Evolutionary conservation across 1,140 invertebrate genomes (phyloP).

Genomic region (Pararge aegeria): DNA sequence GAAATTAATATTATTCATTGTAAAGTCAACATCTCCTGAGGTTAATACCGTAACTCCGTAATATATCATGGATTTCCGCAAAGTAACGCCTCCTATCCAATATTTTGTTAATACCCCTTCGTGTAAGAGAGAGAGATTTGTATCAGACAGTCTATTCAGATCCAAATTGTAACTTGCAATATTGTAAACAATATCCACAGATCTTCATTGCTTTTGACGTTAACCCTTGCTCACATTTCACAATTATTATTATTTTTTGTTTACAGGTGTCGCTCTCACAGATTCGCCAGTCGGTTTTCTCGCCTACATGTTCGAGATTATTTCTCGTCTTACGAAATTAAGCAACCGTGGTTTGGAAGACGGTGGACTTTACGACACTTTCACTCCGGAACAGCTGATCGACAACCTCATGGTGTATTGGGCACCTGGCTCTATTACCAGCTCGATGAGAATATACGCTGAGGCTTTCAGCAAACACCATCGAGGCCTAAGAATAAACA

Average conservation of each 20-base stretch:
- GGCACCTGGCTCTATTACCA: constrained; percentile 87
- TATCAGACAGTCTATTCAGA: too few species aligned
- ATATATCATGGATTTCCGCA: too few species aligned
- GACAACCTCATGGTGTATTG: constrained; percentile 96
- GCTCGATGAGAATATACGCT: constrained; percentile 87
- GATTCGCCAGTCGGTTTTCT: not conserved
- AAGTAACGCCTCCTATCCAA: too few species aligned
- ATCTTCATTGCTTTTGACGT: too few species aligned
- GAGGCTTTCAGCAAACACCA: constrained; percentile 81
- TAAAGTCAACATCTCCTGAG: too few species aligned
- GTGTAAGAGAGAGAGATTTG: too few species aligned
- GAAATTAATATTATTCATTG: too few species aligned
- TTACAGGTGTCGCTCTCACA: not conserved
- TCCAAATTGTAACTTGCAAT: too few species aligned
- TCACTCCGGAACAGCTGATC: constrained; percentile 86
- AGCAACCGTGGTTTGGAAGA: constrained; percentile 81
- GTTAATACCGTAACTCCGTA: too few species aligned
- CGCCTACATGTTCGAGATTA: constrained; percentile 20
- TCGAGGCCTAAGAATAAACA: constrained; percentile 68
- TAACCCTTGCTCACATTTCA: too few species aligned
- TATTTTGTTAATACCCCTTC: too few species aligned
- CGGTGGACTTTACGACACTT: constrained; percentile 82
- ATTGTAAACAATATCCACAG: too few species aligned
- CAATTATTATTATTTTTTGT: not conserved
- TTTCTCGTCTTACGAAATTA: not conserved